Evolutionary conservation across 2,797 vertebrate genomes (phyloP).

Genomic region (Octomys mimax): DNA sequence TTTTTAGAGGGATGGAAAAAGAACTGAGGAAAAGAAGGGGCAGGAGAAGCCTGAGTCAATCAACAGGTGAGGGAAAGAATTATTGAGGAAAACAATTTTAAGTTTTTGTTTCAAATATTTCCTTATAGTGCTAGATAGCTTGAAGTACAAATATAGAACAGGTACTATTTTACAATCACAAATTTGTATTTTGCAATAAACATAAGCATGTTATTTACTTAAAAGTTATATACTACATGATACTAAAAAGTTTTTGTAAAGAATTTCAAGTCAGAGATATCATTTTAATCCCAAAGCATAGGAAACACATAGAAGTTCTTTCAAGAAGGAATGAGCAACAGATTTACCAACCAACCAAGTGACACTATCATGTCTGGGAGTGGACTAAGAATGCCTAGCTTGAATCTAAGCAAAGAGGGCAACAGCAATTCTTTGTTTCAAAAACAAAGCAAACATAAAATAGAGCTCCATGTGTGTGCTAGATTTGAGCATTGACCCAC

Average conservation of each 20-base stretch:
- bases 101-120: neutral
- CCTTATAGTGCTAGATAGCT: neutral
- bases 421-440: neutral
- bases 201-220: slow-evolving; percentile 1
- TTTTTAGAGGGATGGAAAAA: neutral
- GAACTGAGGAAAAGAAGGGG: neutral
- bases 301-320: slow-evolving; percentile 27
- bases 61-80: neutral
- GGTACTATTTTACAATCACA: slow-evolving; percentile 39
- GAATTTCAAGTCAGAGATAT: neutral
- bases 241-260: neutral
- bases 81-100: neutral
- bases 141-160: neutral
- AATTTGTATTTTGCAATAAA: slow-evolving; percentile 30
- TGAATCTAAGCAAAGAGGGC: neutral
- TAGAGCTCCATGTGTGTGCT: neutral
- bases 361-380: neutral
- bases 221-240: neutral
- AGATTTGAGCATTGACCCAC: neutral
- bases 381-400: slow-evolving; percentile 32
- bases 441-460: slow-evolving; percentile 50
- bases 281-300: slow-evolving; percentile 57
- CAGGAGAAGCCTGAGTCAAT: neutral
- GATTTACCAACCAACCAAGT: slow-evolving; percentile 55
- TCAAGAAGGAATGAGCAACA: slow-evolving; percentile 44